Conservation (phyloP, 2,888 invertebrate species). For the Gortyna flavago region DNA sequence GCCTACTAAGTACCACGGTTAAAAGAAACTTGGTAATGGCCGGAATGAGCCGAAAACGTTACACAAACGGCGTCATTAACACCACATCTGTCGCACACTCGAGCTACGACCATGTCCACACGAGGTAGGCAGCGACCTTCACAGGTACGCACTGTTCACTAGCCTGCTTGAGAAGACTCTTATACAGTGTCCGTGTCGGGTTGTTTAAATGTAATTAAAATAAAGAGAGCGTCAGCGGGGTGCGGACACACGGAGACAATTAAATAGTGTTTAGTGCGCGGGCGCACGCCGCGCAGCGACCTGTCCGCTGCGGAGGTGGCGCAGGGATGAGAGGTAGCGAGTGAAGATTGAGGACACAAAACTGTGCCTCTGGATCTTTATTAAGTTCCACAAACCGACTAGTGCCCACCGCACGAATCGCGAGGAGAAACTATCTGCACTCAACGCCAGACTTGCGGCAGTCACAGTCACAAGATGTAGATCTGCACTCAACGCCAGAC, state of each 20-base stretch:
- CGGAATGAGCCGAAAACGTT: constrained; percentile 15
- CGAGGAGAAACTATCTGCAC: not conserved
- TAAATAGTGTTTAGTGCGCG: constrained; percentile 73
- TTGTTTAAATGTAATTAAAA: constrained; percentile 54
- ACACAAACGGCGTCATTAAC: constrained; percentile 37
- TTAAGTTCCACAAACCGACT: not conserved
- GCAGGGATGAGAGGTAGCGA: constrained; percentile 23
- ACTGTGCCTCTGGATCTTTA: not conserved
- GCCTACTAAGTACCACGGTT: constrained; percentile 3
- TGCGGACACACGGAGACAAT: constrained; percentile 65
- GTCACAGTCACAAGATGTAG: not conserved
- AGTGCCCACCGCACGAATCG: not conserved
- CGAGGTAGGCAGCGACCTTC: constrained; percentile 17
- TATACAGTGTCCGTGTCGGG: constrained; percentile 2
- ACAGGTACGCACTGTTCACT: constrained; percentile 7
- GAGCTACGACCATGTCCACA: not conserved
- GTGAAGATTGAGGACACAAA: not conserved
- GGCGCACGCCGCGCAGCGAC: constrained; percentile 27
- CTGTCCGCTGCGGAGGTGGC: not conserved
- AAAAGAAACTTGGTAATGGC: constrained; percentile 15
- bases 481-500: not conserved
- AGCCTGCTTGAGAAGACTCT: constrained; percentile 24
- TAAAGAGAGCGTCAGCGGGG: constrained; percentile 36
- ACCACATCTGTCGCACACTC: constrained; percentile 15
- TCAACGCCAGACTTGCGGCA: not conserved